Conservation (phyloP, 2,888 invertebrate genomes). For the Myopa testacea region DNA sequence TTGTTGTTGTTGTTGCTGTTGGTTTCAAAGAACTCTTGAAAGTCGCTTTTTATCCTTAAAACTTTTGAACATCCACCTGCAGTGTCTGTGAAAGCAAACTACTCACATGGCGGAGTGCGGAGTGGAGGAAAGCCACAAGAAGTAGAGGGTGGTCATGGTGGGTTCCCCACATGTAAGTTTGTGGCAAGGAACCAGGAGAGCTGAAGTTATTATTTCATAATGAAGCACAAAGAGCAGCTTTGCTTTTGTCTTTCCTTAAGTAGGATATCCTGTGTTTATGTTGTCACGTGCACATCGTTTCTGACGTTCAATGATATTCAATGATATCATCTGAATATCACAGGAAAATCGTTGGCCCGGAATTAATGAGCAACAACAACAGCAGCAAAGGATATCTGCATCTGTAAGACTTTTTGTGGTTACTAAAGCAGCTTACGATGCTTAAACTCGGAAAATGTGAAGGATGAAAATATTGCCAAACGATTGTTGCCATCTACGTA, state of each 20-base stretch:
- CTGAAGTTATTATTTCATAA: not conserved
- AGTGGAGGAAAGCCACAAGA: not conserved
- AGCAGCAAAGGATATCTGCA: not conserved
- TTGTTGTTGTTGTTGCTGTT: too few species aligned
- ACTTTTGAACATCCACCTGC: too few species aligned
- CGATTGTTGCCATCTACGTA: too few species aligned
- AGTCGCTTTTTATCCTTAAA: too few species aligned
- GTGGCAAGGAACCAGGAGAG: not conserved
- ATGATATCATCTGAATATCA: not conserved
- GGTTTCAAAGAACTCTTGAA: too few species aligned
- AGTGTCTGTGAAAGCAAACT: not conserved
- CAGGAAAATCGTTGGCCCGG: not conserved
- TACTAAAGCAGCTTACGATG: not conserved
- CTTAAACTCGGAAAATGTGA: not conserved
- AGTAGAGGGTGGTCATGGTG: not conserved
- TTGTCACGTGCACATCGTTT: not conserved
- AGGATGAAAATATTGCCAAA: too few species aligned
- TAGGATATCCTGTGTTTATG: not conserved
- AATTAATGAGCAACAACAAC: not conserved
- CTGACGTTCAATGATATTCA: not conserved
- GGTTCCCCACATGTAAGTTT: not conserved
- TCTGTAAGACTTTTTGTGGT: not conserved
- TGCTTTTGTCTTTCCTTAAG: not conserved
- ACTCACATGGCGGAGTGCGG: not conserved
- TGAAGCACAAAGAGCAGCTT: constrained; percentile 1